phyloP scores from a whole-genome alignment of 2,888 invertebrate species.

The Chrysolina haemoptera region DNA sequence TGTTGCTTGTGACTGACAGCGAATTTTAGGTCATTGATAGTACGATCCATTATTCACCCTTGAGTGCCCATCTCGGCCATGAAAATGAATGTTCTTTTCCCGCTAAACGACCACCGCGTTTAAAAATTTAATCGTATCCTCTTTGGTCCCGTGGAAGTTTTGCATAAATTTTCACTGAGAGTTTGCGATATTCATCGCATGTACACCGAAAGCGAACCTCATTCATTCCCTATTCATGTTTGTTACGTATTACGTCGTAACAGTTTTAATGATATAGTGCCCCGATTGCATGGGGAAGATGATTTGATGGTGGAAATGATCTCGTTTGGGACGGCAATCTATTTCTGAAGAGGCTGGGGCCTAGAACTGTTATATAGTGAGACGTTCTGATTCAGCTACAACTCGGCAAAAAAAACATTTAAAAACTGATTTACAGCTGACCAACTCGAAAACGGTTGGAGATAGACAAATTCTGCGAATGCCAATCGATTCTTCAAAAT shows the following conservation, averaged over 20 bases:
- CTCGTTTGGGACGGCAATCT: not conserved
- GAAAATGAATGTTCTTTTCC: constrained; percentile 4
- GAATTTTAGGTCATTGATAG: not conserved
- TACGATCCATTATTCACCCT: constrained; percentile 4
- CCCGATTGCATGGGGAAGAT: constrained; percentile 1
- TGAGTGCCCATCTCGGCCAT: constrained; percentile 13
- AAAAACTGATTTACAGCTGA: no score
- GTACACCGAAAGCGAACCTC: constrained; percentile 7
- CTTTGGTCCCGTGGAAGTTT: constrained; percentile 9
- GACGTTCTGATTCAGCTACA: no score
- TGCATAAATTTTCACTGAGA: constrained; percentile 21
- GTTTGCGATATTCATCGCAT: constrained; percentile 19
- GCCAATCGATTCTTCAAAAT: no score
- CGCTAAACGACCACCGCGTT: constrained; percentile 7
- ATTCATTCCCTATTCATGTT: constrained; percentile 19
- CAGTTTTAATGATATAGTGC: constrained; percentile 10
- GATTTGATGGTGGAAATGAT: not conserved
- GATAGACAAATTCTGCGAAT: no score
- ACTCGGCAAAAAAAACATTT: no score
- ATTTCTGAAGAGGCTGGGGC: not conserved
- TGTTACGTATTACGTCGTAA: constrained; percentile 10
- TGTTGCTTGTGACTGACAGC: not conserved
- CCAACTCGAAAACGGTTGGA: no score
- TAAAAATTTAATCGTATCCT: constrained; percentile 17
- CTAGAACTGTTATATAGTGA: no score